Evolutionary conservation across 2,888 invertebrate genomes (phyloP).

Genomic region (Ectemnius continuus): DNA sequence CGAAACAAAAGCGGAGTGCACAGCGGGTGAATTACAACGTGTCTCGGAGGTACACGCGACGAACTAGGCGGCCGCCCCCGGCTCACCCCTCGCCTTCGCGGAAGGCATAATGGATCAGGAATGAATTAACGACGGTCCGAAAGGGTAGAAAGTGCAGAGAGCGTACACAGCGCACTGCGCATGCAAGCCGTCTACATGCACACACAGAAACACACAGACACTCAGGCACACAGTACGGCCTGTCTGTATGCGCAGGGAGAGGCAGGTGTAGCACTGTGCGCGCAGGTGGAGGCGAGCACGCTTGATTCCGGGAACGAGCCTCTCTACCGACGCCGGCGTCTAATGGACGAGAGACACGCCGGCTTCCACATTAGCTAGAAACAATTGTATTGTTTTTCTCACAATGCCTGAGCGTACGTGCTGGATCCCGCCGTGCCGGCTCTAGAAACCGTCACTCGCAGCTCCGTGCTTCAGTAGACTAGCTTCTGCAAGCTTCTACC

Average conservation of each 20-base stretch:
- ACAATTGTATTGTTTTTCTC: slow-evolving; percentile 65
- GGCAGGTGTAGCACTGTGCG: slow-evolving; percentile 16
- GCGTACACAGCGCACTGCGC: slow-evolving; percentile 11
- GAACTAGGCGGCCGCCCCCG: slow-evolving; percentile 3
- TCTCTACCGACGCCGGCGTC: slow-evolving; percentile 35
- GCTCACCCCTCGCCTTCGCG: slow-evolving; percentile 11
- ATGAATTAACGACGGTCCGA: slow-evolving; percentile 50
- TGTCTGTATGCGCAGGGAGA: slow-evolving; percentile 19
- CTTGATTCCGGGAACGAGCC: slow-evolving; percentile 50
- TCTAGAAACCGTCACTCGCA: too few relatives aligned
- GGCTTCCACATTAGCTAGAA: slow-evolving; percentile 58
- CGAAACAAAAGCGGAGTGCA: slow-evolving; percentile 17
- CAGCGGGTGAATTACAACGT: slow-evolving; percentile 34
- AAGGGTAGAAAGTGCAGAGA: background rate
- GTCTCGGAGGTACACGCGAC: slow-evolving; percentile 46
- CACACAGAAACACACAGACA: too few relatives aligned
- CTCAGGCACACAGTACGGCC: slow-evolving; percentile 27
- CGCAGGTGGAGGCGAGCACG: too few relatives aligned
- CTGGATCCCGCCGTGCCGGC: background rate
- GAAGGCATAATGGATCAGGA: slow-evolving; percentile 54
- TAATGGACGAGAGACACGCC: slow-evolving; percentile 54
- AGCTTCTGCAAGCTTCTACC: too few relatives aligned
- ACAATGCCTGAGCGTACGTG: slow-evolving; percentile 51
- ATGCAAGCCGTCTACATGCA: slow-evolving; percentile 12
- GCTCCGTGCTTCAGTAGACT: too few relatives aligned